These are phyloP conservation scores for Nanorana parkeri DNA, from an alignment of 2,113 vertebrate species.

Conservation along the genomic window DNA sequence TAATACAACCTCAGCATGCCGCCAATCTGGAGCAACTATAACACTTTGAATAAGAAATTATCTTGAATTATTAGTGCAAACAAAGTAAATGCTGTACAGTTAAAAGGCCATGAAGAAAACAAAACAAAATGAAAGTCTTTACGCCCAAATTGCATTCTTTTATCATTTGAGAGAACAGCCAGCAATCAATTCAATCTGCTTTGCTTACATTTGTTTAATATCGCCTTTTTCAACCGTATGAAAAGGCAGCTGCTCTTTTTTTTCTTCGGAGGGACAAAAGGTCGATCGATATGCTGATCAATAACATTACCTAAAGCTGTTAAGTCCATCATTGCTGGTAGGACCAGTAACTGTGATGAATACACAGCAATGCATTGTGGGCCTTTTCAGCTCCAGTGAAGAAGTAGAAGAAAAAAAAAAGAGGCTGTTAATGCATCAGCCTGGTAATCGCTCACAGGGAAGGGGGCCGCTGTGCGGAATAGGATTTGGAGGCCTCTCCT, in stretches of 20 bases:
- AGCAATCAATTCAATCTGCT: too few species aligned
- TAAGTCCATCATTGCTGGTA: conserved; percentile 8
- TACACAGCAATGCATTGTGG: conserved; percentile 30
- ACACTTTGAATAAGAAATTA: too few species aligned
- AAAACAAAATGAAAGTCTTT: too few species aligned
- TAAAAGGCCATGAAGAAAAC: too few species aligned
- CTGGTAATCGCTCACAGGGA: neutral
- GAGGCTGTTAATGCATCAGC: conserved; percentile 32
- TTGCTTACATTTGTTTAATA: too few species aligned
- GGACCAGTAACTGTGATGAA: conserved; percentile 2
- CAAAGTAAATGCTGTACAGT: too few species aligned
- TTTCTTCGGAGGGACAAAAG: conserved; percentile 12
- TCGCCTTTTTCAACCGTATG: too few species aligned
- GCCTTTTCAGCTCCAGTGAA: conserved; percentile 11
- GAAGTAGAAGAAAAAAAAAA: conserved; percentile 40
- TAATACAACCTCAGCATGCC: too few species aligned
- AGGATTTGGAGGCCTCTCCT: conserved; percentile 18
- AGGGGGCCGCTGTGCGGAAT: neutral
- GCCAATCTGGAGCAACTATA: too few species aligned
- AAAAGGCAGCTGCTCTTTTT: neutral
- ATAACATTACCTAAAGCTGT: conserved; percentile 34
- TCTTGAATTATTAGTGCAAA: too few species aligned
- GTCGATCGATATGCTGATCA: conserved; percentile 8
- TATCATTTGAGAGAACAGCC: too few species aligned
- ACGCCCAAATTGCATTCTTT: too few species aligned